Conservation (phyloP, 2,113 vertebrate species). For the Uria lomvia region DNA sequence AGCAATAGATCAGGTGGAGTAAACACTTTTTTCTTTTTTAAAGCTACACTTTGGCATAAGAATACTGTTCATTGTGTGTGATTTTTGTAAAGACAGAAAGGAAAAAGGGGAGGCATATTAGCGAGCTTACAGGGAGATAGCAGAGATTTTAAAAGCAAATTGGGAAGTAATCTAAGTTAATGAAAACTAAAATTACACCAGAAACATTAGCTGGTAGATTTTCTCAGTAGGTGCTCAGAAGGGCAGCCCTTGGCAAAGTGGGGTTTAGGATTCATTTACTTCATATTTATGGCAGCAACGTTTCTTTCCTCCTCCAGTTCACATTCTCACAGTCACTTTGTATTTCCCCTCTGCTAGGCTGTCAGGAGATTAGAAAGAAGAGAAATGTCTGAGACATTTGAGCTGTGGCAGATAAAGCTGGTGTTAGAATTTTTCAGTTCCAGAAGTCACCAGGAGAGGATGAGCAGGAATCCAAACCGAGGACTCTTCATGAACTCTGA, state of each 20-base stretch:
- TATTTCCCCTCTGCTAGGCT: constrained; percentile 54
- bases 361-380: constrained; percentile 77
- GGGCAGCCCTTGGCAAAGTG: too few relatives aligned
- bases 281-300: fast-evolving
- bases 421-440: constrained; percentile 91
- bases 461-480: constrained; percentile 64
- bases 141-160: not conserved
- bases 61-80: fast-evolving
- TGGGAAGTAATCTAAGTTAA: not conserved
- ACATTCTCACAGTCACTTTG: not conserved
- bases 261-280: not conserved
- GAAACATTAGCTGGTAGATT: not conserved
- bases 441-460: constrained; percentile 78
- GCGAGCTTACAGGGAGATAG: not conserved
- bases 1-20: constrained; percentile 90
- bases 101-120: not conserved
- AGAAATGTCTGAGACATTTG: constrained; percentile 85
- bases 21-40: not conserved
- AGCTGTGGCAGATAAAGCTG: constrained; percentile 93
- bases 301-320: not conserved
- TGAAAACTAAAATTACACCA: not conserved
- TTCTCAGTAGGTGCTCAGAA: not conserved
- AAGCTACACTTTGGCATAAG: fast-evolving
- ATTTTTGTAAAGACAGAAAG: not conserved
- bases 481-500: constrained; percentile 90